A percentile compares a stretch with the other conserved stretches of the same genome.
Conservation (phyloP, 2,888 invertebrate genomes). For the Bursaphelenchus okinawaensis region DNA sequence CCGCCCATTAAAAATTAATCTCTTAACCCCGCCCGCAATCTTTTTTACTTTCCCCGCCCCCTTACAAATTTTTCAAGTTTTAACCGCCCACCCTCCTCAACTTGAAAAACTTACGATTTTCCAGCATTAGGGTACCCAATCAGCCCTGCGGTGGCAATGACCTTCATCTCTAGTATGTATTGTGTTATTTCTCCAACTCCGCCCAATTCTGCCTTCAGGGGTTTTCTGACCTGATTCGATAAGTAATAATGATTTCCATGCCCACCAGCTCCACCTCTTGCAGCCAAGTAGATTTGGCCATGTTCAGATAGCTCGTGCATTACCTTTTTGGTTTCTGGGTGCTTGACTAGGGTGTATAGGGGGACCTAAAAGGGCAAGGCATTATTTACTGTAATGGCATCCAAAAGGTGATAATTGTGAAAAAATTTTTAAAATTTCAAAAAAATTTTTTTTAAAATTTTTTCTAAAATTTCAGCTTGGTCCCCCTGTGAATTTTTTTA, state of each 20-base stretch:
- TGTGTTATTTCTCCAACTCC: constrained; percentile 71
- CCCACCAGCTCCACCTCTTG: constrained; percentile 90
- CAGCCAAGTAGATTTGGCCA: constrained; percentile 80
- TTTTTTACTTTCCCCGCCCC: too few relatives aligned
- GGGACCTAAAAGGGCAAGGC: constrained; percentile 62
- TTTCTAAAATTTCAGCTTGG: too few relatives aligned
- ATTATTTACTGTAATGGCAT: not conserved
- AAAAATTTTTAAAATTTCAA: too few relatives aligned
- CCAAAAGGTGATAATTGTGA: not conserved
- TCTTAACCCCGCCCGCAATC: too few relatives aligned
- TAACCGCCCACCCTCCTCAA: not conserved
- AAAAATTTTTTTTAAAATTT: too few relatives aligned
- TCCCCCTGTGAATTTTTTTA: too few relatives aligned
- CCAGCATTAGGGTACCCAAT: constrained; percentile 87
- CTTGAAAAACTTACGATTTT: constrained; percentile 66
- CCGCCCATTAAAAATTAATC: too few relatives aligned
- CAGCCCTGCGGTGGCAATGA: constrained; percentile 90
- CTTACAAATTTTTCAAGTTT: not conserved
- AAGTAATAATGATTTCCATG: constrained; percentile 88
- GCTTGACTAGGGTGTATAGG: constrained; percentile 72
- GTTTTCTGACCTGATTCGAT: constrained; percentile 72
- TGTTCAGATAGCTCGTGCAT: constrained; percentile 69
- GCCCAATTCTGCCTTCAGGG: constrained; percentile 79
- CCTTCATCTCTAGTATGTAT: constrained; percentile 76
- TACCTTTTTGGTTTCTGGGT: constrained; percentile 38